These are phyloP conservation scores for Anolis apletophallus DNA, from an alignment of 2,797 vertebrate genomes.

Conservation along the genomic window DNA sequence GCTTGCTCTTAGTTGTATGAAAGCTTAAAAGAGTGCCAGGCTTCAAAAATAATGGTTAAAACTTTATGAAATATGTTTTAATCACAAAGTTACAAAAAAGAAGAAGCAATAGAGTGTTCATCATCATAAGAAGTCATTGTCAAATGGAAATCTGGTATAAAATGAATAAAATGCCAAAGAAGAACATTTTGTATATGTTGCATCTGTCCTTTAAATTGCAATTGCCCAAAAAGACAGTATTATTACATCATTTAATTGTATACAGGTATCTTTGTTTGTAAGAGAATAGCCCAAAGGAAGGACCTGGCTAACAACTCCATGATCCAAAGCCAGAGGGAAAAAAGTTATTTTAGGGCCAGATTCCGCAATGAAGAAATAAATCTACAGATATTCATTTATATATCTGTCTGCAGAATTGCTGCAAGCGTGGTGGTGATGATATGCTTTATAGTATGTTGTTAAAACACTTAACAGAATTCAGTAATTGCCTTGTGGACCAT, in stretches of 20 bases:
- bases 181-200: neutral
- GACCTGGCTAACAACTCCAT: neutral
- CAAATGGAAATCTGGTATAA: neutral
- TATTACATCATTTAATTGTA: neutral
- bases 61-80: neutral
- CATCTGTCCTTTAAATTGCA: neutral
- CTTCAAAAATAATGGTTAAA: conserved; percentile 24
- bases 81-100: conserved; percentile 42
- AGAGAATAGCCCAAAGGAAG: neutral
- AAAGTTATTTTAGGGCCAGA: neutral
- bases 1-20: conserved; percentile 43
- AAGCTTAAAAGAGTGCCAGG: conserved; percentile 23
- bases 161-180: neutral
- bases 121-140: neutral
- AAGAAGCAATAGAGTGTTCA: conserved; percentile 5
- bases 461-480: neutral
- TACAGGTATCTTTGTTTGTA: neutral
- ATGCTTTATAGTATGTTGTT: no score
- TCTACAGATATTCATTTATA: neutral
- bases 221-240: neutral
- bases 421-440: no score
- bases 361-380: neutral
- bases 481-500: neutral
- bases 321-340: neutral
- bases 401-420: neutral